Evolutionary conservation across 2,888 invertebrate species (phyloP).

Genomic region (Hypomecis atomaria): DNA sequence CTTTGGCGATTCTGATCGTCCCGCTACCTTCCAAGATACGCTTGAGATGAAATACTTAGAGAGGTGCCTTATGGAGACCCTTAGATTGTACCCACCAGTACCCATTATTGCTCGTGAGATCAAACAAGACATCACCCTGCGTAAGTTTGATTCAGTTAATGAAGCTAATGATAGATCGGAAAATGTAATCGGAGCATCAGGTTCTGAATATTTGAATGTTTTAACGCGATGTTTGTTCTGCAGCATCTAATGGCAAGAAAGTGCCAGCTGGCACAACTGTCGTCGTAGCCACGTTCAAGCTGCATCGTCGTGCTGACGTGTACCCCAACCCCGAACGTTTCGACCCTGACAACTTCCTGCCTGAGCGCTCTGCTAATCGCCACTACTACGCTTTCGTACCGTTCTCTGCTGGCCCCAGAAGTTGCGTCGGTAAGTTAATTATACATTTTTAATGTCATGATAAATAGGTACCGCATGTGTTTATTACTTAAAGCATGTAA

Average conservation of each 20-base stretch:
- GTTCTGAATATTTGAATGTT: too few species aligned
- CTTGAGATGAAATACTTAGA: conserved; percentile 94
- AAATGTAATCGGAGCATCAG: too few species aligned
- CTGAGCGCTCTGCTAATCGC: conserved; percentile 90
- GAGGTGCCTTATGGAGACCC: conserved; percentile 91
- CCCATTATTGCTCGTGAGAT: conserved; percentile 90
- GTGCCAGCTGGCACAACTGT: conserved; percentile 90
- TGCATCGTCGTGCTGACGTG: conserved; percentile 89
- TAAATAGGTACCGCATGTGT: too few species aligned
- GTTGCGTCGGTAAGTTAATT: conserved; percentile 88
- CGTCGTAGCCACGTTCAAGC: conserved; percentile 86
- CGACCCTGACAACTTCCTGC: conserved; percentile 94
- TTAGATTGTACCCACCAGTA: conserved; percentile 92
- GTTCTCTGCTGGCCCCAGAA: conserved; percentile 93
- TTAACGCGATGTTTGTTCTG: conserved; percentile 7
- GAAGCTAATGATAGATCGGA: too few species aligned
- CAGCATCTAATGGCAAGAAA: conserved; percentile 86
- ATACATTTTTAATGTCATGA: not conserved
- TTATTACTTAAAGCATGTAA: too few species aligned
- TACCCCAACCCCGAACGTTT: conserved; percentile 91
- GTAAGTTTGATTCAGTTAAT: conserved; percentile 68
- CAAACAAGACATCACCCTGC: conserved; percentile 88
- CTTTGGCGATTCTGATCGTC: conserved; percentile 90
- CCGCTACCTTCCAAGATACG: conserved; percentile 92
- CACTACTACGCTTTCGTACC: conserved; percentile 93